Percentiles rank a stretch among this genome's conserved stretches.
These are phyloP conservation scores for Pyrocephalus nanus DNA, from an alignment of 2,797 vertebrate genomes.

Conservation along the genomic window DNA sequence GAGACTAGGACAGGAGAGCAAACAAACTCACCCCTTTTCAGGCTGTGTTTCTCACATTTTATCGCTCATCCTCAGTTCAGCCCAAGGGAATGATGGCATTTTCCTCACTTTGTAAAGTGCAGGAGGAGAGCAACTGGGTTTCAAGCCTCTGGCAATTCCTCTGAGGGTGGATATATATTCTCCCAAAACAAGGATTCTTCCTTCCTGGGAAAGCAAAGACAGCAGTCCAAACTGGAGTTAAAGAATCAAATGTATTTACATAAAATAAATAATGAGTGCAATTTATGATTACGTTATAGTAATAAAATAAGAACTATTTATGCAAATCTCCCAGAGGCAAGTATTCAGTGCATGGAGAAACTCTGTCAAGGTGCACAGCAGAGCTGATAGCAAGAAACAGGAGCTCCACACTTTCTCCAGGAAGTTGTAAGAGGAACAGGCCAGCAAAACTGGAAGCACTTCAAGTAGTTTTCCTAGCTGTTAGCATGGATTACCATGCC, in stretches of 20 bases:
- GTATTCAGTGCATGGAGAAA: fast-evolving
- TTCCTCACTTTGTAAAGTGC: not conserved
- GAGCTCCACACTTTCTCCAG: not conserved
- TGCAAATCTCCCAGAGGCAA: not conserved
- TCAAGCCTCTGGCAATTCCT: not conserved
- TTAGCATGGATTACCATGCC: not conserved
- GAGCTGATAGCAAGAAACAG: not conserved
- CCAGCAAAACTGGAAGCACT: not conserved
- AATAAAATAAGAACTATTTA: not conserved
- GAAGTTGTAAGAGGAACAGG: not conserved
- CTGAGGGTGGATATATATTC: not conserved
- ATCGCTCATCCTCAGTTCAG: not conserved
- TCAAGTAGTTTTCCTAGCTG: not conserved
- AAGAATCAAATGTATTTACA: not conserved
- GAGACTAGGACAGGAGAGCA: not conserved
- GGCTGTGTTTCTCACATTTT: not conserved
- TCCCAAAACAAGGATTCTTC: not conserved
- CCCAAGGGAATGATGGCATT: not conserved
- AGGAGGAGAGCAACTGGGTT: not conserved
- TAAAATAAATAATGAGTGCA: not conserved
- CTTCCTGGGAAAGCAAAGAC: not conserved
- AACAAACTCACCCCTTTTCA: not conserved
- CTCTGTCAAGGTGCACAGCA: not conserved
- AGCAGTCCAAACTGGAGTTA: not conserved
- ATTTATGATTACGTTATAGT: not conserved